A percentile compares a stretch with the other conserved stretches of the same genome.
Conservation (phyloP, 1,140 invertebrate genomes). For the Magallana ariakensis region DNA sequence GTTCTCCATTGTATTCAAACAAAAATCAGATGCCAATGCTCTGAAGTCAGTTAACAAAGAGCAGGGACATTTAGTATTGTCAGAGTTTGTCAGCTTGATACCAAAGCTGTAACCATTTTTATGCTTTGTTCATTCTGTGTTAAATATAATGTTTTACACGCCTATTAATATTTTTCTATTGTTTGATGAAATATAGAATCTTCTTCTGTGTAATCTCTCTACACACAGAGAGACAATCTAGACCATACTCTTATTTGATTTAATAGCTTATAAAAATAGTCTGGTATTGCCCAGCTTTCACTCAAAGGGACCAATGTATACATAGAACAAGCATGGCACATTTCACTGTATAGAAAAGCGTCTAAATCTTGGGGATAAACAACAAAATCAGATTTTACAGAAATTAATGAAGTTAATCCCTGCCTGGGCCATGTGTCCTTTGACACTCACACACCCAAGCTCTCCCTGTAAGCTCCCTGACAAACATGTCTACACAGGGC, state of each 20-base stretch:
- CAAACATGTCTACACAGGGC: constrained; percentile 17
- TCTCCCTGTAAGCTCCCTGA: neutral
- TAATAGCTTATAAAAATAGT: too few species aligned
- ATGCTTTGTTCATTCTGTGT: neutral
- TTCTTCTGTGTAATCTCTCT: too few species aligned
- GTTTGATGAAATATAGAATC: neutral
- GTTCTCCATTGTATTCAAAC: neutral
- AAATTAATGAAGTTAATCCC: neutral
- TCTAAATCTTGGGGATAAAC: constrained; percentile 7
- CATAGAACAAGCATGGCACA: neutral
- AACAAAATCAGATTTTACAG: constrained; percentile 1
- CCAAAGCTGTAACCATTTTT: neutral
- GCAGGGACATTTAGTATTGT: neutral
- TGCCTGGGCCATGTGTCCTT: neutral
- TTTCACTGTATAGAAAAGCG: constrained; percentile 1
- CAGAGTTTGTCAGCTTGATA: neutral
- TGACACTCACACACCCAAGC: constrained; percentile 24
- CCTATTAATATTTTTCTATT: neutral
- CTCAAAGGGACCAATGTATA: neutral
- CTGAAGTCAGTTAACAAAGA: neutral
- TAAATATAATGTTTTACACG: constrained; percentile 15
- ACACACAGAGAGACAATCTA: too few species aligned
- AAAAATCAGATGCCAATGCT: too few species aligned
- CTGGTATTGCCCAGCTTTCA: neutral
- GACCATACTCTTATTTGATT: too few species aligned